These are phyloP conservation scores for Epinotia ramella DNA, from an alignment of 2,888 invertebrate genomes.

Conservation along the genomic window DNA sequence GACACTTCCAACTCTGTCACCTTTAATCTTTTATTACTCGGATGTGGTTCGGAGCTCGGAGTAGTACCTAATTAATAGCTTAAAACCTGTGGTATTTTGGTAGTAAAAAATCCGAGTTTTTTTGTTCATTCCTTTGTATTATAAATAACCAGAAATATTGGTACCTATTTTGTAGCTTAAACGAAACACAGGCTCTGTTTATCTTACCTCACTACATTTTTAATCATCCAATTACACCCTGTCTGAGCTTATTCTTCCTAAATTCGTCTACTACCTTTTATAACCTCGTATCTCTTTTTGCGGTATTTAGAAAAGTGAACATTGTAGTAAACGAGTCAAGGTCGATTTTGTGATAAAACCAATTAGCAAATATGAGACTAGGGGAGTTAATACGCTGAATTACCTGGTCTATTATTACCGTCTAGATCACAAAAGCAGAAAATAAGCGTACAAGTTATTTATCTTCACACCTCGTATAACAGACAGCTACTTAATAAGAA, in stretches of 20 bases:
- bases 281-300: not conserved
- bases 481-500: not conserved
- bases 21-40: constrained; percentile 17
- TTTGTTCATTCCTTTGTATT: too few species aligned
- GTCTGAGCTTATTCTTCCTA: constrained; percentile 10
- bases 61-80: not conserved
- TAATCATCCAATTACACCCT: constrained; percentile 20
- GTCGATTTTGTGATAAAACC: not conserved
- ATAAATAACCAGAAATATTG: not conserved
- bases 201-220: constrained; percentile 9
- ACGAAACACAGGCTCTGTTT: not conserved
- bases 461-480: constrained; percentile 1
- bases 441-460: constrained; percentile 9
- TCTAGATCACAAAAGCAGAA: constrained; percentile 16
- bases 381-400: not conserved
- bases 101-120: too few species aligned
- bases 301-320: not conserved
- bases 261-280: not conserved
- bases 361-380: not conserved
- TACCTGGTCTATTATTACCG: not conserved
- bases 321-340: not conserved
- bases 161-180: not conserved
- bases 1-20: constrained; percentile 30
- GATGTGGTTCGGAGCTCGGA: not conserved
- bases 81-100: not conserved